phyloP scores from a whole-genome alignment of 2,113 vertebrate species.

The Neolamprologus sp. region DNA sequence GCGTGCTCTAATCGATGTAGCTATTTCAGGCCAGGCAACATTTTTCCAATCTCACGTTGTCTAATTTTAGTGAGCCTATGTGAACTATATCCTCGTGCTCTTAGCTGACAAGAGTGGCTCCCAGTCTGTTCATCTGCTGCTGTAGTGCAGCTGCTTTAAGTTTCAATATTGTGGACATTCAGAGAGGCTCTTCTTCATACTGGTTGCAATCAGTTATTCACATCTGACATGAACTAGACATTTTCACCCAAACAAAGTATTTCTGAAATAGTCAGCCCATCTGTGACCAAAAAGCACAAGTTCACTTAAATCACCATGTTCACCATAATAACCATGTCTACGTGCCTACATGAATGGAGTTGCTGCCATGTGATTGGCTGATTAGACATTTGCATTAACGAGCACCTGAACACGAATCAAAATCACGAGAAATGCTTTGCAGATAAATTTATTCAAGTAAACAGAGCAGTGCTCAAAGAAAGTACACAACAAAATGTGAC shows the following conservation, averaged over 20 bases:
- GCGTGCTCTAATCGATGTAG: background rate
- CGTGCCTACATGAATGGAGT: background rate
- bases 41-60: background rate
- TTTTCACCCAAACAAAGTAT: background rate
- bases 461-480: constrained; percentile 83
- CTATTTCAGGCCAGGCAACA: background rate
- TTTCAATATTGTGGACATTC: background rate
- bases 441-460: constrained; percentile 92
- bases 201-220: background rate
- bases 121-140: background rate
- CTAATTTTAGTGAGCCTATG: background rate
- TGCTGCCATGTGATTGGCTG: background rate
- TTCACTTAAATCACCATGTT: background rate
- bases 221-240: background rate
- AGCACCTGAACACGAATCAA: background rate
- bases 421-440: constrained; percentile 69
- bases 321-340: background rate
- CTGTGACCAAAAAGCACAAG: background rate
- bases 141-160: background rate
- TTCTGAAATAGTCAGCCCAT: background rate
- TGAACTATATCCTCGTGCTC: background rate
- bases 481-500: constrained; percentile 75
- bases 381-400: background rate
- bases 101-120: background rate
- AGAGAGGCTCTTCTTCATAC: background rate